Evolutionary conservation across 2,888 invertebrate species (phyloP).

Genomic region (Sarcophaga caerulescens): DNA sequence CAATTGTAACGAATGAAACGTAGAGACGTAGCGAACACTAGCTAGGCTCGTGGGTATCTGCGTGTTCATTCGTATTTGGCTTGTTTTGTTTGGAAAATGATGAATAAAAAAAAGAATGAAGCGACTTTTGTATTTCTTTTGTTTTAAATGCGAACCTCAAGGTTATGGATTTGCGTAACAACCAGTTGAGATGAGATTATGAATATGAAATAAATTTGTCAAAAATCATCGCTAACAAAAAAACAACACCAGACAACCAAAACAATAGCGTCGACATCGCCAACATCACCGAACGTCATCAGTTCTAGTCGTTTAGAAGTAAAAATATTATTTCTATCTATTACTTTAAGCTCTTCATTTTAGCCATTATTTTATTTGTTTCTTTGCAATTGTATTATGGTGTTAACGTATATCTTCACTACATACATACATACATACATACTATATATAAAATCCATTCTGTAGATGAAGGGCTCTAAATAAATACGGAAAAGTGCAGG

Average conservation of each 20-base stretch:
- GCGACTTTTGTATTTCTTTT: conserved; percentile 14
- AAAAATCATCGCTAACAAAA: background rate
- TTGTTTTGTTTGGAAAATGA: conserved; percentile 5
- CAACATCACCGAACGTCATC: background rate
- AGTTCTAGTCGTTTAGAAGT: background rate
- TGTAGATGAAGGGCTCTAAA: background rate
- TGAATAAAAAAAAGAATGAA: conserved; percentile 23
- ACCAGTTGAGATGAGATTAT: conserved; percentile 44
- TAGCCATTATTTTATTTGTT: background rate
- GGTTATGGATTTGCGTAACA: conserved; percentile 62
- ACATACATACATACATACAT: too few species aligned
- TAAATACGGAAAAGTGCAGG: background rate
- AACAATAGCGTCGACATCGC: background rate
- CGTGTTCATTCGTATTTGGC: background rate
- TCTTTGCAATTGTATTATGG: background rate
- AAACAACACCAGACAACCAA: background rate
- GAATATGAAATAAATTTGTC: conserved; percentile 52
- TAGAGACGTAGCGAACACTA: background rate
- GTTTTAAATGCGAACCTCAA: conserved; percentile 51
- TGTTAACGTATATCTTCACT: too few species aligned
- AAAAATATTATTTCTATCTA: background rate
- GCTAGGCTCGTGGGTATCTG: background rate
- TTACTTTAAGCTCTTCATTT: background rate
- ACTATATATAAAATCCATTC: background rate
- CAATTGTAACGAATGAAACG: conserved; percentile 24